These are phyloP conservation scores for Ranitomeya imitator DNA, from an alignment of 2,113 vertebrate species.

Conservation along the genomic window DNA sequence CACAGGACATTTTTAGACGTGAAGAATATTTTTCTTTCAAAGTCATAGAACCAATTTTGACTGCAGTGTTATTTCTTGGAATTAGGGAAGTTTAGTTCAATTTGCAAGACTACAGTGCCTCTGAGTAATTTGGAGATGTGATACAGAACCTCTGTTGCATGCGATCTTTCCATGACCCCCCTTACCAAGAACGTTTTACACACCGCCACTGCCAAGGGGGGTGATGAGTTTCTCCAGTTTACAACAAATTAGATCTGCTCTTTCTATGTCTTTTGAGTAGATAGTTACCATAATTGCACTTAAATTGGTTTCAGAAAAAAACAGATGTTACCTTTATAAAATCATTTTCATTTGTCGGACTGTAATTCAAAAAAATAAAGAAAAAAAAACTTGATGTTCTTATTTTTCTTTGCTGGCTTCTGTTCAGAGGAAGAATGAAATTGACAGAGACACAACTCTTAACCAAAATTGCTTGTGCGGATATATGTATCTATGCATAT, in stretches of 20 bases:
- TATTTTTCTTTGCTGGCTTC: constrained; percentile 35
- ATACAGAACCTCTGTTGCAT: constrained; percentile 51
- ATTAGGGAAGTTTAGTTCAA: constrained; percentile 53
- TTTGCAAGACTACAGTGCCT: constrained; percentile 50
- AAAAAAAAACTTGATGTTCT: constrained; percentile 2
- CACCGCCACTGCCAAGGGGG: constrained; percentile 19
- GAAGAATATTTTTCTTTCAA: constrained; percentile 42
- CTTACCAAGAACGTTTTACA: constrained; percentile 48
- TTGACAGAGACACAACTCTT: not conserved
- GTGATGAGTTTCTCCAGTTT: constrained; percentile 47
- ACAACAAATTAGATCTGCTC: constrained; percentile 50
- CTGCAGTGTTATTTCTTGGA: constrained; percentile 51
- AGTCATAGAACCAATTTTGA: constrained; percentile 53
- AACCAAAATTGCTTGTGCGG: not conserved
- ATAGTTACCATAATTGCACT: constrained; percentile 57
- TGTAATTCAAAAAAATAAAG: constrained; percentile 41
- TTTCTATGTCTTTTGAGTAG: constrained; percentile 56
- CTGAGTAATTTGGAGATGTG: constrained; percentile 53
- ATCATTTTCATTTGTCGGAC: constrained; percentile 53
- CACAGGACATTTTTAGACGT: constrained; percentile 31
- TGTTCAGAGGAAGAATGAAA: constrained; percentile 24
- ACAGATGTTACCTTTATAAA: constrained; percentile 54
- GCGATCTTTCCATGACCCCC: constrained; percentile 55
- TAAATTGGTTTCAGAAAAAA: constrained; percentile 55
- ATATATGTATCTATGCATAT: not conserved